Conservation (phyloP, 2,888 invertebrate species). For the Dasypolia templi region DNA sequence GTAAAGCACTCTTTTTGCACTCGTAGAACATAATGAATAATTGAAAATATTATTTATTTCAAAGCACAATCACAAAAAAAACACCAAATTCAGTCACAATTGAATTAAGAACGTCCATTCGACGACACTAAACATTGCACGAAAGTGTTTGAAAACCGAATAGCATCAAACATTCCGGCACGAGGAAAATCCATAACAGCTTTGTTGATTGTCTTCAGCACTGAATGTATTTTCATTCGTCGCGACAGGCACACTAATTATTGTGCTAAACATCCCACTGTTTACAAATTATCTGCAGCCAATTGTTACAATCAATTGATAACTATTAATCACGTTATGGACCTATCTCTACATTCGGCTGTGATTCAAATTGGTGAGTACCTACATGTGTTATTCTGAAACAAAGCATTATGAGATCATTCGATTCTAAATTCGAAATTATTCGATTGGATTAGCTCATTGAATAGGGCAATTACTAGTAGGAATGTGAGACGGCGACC, state of each 20-base stretch:
- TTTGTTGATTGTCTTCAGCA: conserved; percentile 81
- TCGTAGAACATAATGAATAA: conserved; percentile 71
- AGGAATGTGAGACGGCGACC: neutral
- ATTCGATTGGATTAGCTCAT: neutral
- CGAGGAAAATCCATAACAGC: conserved; percentile 81
- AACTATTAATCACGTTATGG: conserved; percentile 68
- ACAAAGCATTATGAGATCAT: conserved; percentile 45
- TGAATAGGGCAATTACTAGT: neutral
- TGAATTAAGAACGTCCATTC: conserved; percentile 31
- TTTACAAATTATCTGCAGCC: conserved; percentile 86
- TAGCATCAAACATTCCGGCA: conserved; percentile 78
- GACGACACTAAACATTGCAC: conserved; percentile 43
- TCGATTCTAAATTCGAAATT: conserved; percentile 4
- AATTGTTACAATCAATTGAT: conserved; percentile 80
- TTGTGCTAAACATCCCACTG: conserved; percentile 82
- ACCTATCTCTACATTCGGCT: conserved; percentile 43
- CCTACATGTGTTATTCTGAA: conserved; percentile 33
- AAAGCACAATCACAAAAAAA: conserved; percentile 39
- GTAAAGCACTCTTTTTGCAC: conserved; percentile 61
- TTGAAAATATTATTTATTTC: conserved; percentile 26
- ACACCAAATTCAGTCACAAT: conserved; percentile 27
- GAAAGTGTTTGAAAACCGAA: conserved; percentile 68
- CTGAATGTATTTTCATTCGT: conserved; percentile 80
- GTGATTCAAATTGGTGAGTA: conserved; percentile 52
- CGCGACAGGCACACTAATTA: conserved; percentile 76